Conservation (phyloP, 2,888 invertebrate species). For the Leptopterna dolabrata region DNA sequence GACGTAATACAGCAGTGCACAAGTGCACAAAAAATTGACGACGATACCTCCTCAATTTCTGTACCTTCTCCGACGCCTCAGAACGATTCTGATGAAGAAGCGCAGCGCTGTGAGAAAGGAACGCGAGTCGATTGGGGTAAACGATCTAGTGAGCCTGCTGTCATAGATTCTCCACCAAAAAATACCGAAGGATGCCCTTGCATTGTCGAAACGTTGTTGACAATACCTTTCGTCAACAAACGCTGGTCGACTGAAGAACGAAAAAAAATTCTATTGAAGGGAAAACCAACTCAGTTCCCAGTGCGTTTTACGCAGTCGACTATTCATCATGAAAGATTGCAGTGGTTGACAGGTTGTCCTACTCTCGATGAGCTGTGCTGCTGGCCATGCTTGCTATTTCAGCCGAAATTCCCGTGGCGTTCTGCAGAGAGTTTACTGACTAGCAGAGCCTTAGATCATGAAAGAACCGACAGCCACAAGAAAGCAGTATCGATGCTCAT, state of each 20-base stretch:
- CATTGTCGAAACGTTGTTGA: neutral
- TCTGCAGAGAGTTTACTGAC: neutral
- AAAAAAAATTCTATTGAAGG: neutral
- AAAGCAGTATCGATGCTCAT: neutral
- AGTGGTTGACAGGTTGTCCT: neutral
- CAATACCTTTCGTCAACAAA: neutral
- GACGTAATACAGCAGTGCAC: no score
- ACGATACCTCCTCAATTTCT: no score
- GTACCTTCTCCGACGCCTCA: neutral
- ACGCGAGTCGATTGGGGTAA: no score
- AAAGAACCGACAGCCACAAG: neutral
- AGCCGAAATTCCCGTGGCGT: neutral
- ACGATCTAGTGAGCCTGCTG: neutral
- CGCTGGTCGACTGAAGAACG: neutral
- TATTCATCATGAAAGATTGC: neutral
- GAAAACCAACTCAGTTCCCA: neutral
- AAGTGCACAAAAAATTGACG: no score
- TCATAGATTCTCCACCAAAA: neutral
- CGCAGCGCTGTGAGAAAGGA: no score
- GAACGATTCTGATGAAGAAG: neutral
- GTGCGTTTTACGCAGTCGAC: neutral
- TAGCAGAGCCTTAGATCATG: neutral
- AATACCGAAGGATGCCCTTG: neutral
- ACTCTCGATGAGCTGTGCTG: neutral
- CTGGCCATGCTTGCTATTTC: neutral